Percentiles rank a stretch among this genome's conserved stretches.
phyloP scores from a whole-genome alignment of 2,888 invertebrate genomes.

The Hypolimnas misippus region DNA sequence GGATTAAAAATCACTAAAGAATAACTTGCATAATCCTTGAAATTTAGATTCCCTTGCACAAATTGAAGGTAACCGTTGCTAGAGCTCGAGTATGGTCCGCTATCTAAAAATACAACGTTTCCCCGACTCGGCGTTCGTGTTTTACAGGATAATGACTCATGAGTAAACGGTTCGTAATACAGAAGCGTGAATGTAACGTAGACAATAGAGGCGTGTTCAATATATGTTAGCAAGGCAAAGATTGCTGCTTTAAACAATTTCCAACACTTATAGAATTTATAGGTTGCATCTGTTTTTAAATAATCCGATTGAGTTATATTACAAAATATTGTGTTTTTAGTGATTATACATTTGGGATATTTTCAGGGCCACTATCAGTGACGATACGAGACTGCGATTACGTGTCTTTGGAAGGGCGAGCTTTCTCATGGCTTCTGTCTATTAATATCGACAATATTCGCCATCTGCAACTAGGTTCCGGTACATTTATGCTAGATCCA shows the following conservation, averaged over 20 bases:
- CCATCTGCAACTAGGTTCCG: constrained; percentile 81
- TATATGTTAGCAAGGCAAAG: constrained; percentile 32
- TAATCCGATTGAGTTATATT: too few species aligned
- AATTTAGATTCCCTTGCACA: constrained; percentile 7
- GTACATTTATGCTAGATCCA: constrained; percentile 86
- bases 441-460: constrained; percentile 84
- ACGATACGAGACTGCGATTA: constrained; percentile 83
- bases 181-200: constrained; percentile 55
- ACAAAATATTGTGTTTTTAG: too few species aligned
- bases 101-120: constrained; percentile 78
- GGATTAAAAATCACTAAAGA: too few species aligned
- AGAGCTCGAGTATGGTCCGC: constrained; percentile 62
- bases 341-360: constrained; percentile 29
- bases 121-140: constrained; percentile 70
- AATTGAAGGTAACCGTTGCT: constrained; percentile 49
- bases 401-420: constrained; percentile 85
- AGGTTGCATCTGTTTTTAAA: not conserved
- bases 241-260: constrained; percentile 28
- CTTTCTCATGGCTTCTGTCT: constrained; percentile 87
- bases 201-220: constrained; percentile 53
- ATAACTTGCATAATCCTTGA: too few species aligned
- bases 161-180: constrained; percentile 53
- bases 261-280: not conserved
- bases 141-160: constrained; percentile 80
- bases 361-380: constrained; percentile 86